These are phyloP conservation scores for Drosophila paulistorum DNA, from an alignment of 1,140 invertebrate species.

Conservation along the genomic window DNA sequence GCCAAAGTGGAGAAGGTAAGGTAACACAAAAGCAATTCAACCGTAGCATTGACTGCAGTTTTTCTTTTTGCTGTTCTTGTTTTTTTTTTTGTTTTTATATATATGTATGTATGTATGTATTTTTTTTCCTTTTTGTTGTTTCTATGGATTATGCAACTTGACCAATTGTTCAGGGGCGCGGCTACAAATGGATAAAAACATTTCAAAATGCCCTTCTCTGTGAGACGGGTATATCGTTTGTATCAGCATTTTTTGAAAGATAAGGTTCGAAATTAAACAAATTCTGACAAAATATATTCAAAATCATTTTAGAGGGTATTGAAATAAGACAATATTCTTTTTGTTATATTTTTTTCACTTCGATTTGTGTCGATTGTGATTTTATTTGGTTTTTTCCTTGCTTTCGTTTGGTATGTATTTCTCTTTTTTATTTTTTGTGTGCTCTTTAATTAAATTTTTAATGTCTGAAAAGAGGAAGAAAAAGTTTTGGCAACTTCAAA, in stretches of 20 bases:
- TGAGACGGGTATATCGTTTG: neutral
- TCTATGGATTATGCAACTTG: conserved; percentile 45
- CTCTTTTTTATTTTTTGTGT: conserved; percentile 6
- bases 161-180: conserved; percentile 42
- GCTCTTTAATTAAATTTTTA: conserved; percentile 75
- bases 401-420: neutral
- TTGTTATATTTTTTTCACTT: conserved; percentile 43
- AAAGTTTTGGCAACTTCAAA: conserved; percentile 66
- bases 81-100: neutral
- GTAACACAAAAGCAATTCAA: conserved; percentile 11
- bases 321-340: too few relatives aligned
- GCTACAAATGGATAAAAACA: conserved; percentile 12
- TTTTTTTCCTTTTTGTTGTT: neutral
- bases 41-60: neutral
- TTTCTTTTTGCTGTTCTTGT: neutral
- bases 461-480: conserved; percentile 34
- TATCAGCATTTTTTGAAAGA: conserved; percentile 49
- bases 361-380: conserved; percentile 54
- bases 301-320: too few relatives aligned
- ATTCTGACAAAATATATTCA: too few relatives aligned
- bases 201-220: neutral
- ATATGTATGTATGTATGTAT: neutral
- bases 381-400: conserved; percentile 20
- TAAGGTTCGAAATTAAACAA: too few relatives aligned
- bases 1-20: neutral